Conservation (phyloP, 1,140 invertebrate genomes). For the Harlomillsia oculata region DNA sequence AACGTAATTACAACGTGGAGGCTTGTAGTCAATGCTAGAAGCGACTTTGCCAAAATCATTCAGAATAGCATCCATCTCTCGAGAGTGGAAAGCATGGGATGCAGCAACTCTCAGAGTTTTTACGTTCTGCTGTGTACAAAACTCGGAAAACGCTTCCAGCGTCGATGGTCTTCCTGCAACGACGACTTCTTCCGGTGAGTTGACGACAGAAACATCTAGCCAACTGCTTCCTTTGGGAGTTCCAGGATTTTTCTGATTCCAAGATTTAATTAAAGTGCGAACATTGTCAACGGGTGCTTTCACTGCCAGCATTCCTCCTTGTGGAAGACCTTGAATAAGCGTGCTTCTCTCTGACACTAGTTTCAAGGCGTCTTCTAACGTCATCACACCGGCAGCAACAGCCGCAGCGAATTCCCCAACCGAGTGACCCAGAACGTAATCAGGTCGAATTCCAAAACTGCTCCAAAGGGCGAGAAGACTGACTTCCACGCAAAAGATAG, state of each 20-base stretch:
- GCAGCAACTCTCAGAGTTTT: background rate
- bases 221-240: too few relatives aligned
- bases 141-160: background rate
- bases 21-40: background rate
- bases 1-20: constrained; percentile 5
- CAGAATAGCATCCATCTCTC: constrained; percentile 14
- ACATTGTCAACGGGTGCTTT: background rate
- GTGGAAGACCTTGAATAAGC: constrained; percentile 2
- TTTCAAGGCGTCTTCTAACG: constrained; percentile 12
- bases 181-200: constrained; percentile 12
- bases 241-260: too few relatives aligned
- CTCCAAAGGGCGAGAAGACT: background rate
- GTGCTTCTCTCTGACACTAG: constrained; percentile 17
- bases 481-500: constrained; percentile 1
- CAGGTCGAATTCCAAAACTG: constrained; percentile 17
- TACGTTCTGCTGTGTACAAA: background rate
- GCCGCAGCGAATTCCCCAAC: too few relatives aligned
- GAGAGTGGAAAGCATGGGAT: constrained; percentile 17
- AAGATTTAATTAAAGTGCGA: background rate
- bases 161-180: background rate
- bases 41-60: constrained; percentile 6
- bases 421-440: constrained; percentile 24
- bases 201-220: constrained; percentile 18
- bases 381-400: constrained; percentile 7
- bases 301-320: constrained; percentile 22